Base-by-base conservation (phyloP, 2,797 vertebrate species). In the Acrossocheilus fasciatus region DNA sequence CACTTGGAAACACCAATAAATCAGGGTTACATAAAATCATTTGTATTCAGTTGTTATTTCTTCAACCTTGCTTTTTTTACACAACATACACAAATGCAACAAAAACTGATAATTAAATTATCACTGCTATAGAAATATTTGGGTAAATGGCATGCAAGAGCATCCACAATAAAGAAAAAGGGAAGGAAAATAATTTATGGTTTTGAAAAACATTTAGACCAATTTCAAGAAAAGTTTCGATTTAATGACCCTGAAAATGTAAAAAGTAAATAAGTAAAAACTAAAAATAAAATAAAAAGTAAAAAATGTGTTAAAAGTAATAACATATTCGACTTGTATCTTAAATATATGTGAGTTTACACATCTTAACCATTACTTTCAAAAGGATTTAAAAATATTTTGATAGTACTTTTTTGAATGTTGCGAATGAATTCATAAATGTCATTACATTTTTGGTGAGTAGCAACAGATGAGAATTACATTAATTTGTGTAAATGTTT, bases 1-100 rank as follows among this genome's bases (percentile, higher is more conserved):
- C 90, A 94, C 62, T 90, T 87, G 89, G 82, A 89, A 43, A 80
- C 79, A 87, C 89, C 84, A 95, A 95, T 95, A 96, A 96, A 95
- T 92, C 93, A 93, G 91, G 91, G 89, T 88, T 89, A 81, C 76
- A 85, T 34, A 43, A 52, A 81, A 26, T 15, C 36, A n/a, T 47
- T 79, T 74, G 34, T 74, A 54, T 77, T 81, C 26, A 30, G 62
- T 83, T 66, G 62, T 81, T 10, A 11, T 69, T 74, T 74, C 7
- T n/a, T 62, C 4, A 1, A 50, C 2, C 57, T 80, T 43, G 84
- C 43, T 84, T 43, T 86, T 78, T 6, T 89, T 69, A 20, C 57
- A 30, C 23, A 45, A 78, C 59, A 34, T 54, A 23, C 14, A 66
- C 43, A 76, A 84, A 52, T 18, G 14, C 5, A 26, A 50, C 57